Conservation (phyloP, 2,888 invertebrate species). For the Ryuthela nishihirai region DNA sequence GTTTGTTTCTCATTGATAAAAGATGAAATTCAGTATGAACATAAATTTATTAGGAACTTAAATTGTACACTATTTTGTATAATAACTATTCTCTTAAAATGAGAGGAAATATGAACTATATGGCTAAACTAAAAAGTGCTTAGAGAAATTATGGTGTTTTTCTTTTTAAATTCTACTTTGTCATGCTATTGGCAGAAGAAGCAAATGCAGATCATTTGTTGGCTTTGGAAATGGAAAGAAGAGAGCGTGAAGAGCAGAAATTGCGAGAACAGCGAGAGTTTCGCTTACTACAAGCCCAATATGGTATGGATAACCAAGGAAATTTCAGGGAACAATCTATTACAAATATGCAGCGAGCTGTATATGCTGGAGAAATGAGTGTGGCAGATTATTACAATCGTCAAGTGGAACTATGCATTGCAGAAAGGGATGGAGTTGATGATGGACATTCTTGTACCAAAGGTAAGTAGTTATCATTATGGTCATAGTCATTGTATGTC, state of each 20-base stretch:
- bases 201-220: conserved; percentile 55
- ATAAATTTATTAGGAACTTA: background rate
- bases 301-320: conserved; percentile 84
- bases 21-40: background rate
- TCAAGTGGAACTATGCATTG: conserved; percentile 68
- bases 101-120: background rate
- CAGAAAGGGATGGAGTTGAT: conserved; percentile 73
- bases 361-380: conserved; percentile 78
- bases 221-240: conserved; percentile 58
- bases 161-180: background rate
- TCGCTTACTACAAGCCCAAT: conserved; percentile 73
- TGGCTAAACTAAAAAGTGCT: background rate
- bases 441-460: conserved; percentile 76
- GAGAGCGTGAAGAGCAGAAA: conserved; percentile 65
- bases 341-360: conserved; percentile 72
- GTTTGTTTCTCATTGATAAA: too few species aligned
- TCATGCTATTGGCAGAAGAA: conserved; percentile 39
- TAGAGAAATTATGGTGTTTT: background rate
- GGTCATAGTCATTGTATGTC: too few species aligned
- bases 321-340: conserved; percentile 74
- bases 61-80: background rate
- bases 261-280: conserved; percentile 75
- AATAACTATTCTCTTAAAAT: background rate
- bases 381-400: conserved; percentile 80
- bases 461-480: too few species aligned